Base-by-base conservation (phyloP, 1,140 invertebrate species). In the Ceratina japonica region DNA sequence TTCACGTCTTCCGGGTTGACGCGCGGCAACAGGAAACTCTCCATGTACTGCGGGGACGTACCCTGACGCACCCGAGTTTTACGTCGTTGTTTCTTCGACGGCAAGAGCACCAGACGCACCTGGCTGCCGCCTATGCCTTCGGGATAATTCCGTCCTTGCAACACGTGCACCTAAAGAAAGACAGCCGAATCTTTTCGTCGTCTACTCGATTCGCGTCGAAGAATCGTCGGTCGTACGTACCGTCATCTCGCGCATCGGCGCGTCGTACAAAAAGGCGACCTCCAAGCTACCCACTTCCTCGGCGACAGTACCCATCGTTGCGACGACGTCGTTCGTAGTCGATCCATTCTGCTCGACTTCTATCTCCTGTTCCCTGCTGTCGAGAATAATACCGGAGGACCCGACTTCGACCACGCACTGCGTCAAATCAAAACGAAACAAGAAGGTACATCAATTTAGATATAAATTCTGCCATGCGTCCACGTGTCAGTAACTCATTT, bases 1-100 rank as follows among this genome's bases (percentile, higher is more conserved):
- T 97, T 96, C 2, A 98, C 97, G 87, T 98, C 98, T 93, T 98
- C 97, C 91, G 97, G 97, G 93, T 97, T 97, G 56, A 98, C 97
- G 89, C 97, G 96, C 90, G 95, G 97, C 79, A 99, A 95, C 56
- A 97, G 93, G 91, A 98, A 98, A 85, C 96, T 97, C 90, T 98
- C 98, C 94, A 98, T 96, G 88, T 97, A 98, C 87, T 97, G 96
- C 1, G 97, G 97, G 88, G 96, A 97, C 85, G 97, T 96, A 2
- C 97, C 97, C 78, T 96, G 95, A 73, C 97, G 95, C 24, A 98
- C 96, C 91, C 97, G 97, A 5, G 97, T 98, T 92, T 98, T 98
- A 90, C 97, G 96, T 85, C 98, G 97, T 89, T 98, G 97, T 90
- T 98, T 98, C 87, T 98, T 98, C 82, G 96, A 95, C 0, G 98